phyloP scores from a whole-genome alignment of 1,140 invertebrate genomes.

The Neodiprion pinetum region DNA sequence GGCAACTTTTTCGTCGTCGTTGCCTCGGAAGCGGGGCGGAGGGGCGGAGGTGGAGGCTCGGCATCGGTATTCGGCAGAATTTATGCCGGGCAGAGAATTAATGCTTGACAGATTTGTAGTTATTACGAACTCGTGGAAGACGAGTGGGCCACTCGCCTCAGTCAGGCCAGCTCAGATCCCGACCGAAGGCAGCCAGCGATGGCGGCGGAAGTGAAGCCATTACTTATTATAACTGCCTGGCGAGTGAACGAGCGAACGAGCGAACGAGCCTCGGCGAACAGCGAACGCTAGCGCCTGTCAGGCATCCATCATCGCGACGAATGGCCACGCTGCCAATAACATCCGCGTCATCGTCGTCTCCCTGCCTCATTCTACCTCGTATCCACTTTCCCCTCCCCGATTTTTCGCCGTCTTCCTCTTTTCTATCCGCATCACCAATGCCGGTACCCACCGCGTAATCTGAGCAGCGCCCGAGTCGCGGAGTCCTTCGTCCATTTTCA shows the following conservation, averaged over 20 bases:
- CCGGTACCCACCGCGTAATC: too few relatives aligned
- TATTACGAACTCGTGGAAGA: conserved; percentile 47
- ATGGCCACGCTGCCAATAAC: conserved; percentile 62
- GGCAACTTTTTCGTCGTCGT: conserved; percentile 45
- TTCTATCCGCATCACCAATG: neutral
- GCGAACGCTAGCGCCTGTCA: conserved; percentile 48
- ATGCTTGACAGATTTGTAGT: conserved; percentile 63
- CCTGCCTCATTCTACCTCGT: conserved; percentile 32
- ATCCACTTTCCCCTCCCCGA: conserved; percentile 8
- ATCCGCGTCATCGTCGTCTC: conserved; percentile 62
- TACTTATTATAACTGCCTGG: conserved; percentile 63
- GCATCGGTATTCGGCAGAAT: conserved; percentile 43
- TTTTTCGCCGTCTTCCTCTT: conserved; percentile 21
- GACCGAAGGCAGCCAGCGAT: conserved; percentile 48
- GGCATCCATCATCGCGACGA: conserved; percentile 62
- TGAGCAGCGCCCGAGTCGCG: too few relatives aligned
- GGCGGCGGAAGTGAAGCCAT: conserved; percentile 54
- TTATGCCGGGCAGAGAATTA: conserved; percentile 62
- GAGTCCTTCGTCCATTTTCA: too few relatives aligned
- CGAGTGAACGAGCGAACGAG: conserved; percentile 47
- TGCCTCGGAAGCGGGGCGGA: neutral
- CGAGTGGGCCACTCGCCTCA: conserved; percentile 4
- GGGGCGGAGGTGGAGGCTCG: neutral
- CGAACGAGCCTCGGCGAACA: conserved; percentile 31
- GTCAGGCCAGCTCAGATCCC: neutral